phyloP scores from a whole-genome alignment of 2,797 vertebrate species.

The Pipistrellus nathusii region DNA sequence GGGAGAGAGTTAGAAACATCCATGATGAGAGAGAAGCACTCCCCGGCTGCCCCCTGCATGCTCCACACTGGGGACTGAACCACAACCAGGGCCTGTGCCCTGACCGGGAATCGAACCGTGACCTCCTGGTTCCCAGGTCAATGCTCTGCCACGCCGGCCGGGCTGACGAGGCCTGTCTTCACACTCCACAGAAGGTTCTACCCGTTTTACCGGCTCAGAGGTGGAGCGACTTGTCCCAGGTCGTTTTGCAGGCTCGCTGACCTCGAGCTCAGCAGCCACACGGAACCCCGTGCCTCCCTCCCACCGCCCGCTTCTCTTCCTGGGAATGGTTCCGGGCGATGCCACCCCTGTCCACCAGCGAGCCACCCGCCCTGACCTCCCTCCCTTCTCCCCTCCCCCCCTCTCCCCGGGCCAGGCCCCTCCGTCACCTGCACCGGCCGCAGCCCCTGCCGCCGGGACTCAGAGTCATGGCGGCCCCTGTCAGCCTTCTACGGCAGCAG shows the following conservation, averaged over 20 bases:
- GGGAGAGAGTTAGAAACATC: too few species aligned
- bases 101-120: too few species aligned
- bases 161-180: not conserved
- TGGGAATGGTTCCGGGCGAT: not conserved
- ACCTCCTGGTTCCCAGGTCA: too few species aligned
- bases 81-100: too few species aligned
- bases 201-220: not conserved
- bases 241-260: too few species aligned
- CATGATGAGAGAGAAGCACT: too few species aligned
- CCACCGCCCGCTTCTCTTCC: fast-evolving
- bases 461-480: not conserved
- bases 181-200: not conserved
- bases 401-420: fast-evolving
- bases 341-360: fast-evolving
- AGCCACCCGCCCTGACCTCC: not conserved
- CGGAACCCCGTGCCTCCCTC: not conserved
- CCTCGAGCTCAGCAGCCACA: not conserved
- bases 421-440: not conserved
- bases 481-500: fast-evolving
- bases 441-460: not conserved
- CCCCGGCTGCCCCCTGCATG: too few species aligned
- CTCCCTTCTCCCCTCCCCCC: too few species aligned
- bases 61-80: too few species aligned
- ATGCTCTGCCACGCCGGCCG: too few species aligned
- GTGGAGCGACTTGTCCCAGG: not conserved